Evolutionary conservation across 2,113 vertebrate species (phyloP).

Genomic region (Petroica traversi): DNA sequence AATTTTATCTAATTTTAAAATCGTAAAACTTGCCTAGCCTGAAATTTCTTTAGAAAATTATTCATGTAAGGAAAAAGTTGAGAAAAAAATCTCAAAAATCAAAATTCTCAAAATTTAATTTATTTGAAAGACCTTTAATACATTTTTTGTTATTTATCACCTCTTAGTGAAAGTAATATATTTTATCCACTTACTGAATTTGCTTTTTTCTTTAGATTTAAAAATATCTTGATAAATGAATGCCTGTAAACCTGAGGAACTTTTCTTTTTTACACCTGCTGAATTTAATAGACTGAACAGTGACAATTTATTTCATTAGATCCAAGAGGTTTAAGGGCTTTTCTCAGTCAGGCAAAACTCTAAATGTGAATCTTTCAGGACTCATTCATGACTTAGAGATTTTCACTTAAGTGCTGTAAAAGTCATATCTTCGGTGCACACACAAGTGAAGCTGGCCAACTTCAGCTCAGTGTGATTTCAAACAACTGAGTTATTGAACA

Average conservation of each 20-base stretch:
- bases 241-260: background rate
- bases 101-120: background rate
- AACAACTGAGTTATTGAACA: constrained; percentile 30
- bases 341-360: background rate
- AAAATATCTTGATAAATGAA: background rate
- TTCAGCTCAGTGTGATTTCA: constrained; percentile 29
- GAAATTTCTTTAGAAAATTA: background rate
- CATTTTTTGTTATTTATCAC: background rate
- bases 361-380: background rate
- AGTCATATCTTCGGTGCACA: background rate
- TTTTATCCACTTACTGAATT: background rate
- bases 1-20: background rate
- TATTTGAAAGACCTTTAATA: background rate
- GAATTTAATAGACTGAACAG: background rate
- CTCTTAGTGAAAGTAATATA: background rate
- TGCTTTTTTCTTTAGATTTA: background rate
- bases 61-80: background rate
- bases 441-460: background rate
- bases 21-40: background rate
- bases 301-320: background rate
- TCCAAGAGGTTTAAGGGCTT: background rate
- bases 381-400: background rate
- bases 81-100: background rate
- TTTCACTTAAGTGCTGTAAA: background rate
- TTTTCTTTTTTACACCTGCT: background rate